phyloP scores from a whole-genome alignment of 1,140 invertebrate genomes.

The Habropoda laboriosa region DNA sequence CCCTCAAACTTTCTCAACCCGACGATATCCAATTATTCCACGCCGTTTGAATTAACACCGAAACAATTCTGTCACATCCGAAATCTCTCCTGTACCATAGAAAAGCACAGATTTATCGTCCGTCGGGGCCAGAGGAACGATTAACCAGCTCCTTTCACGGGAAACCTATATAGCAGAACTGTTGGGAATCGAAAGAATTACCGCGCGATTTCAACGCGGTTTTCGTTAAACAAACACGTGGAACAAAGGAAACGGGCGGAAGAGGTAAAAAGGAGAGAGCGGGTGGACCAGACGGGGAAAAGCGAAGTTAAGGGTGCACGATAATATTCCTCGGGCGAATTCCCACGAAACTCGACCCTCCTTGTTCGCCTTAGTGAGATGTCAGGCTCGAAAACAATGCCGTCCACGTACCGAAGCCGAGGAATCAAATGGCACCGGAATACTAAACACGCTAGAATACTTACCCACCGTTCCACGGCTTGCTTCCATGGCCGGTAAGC shows the following conservation, averaged over 20 bases:
- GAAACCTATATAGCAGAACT: too few relatives aligned
- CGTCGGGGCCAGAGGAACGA: too few relatives aligned
- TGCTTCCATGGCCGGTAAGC: background rate
- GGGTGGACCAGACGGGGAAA: background rate
- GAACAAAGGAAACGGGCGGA: slow-evolving; percentile 10
- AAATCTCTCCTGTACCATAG: too few relatives aligned
- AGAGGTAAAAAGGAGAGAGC: background rate
- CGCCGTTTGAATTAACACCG: too few relatives aligned
- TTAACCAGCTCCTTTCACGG: too few relatives aligned
- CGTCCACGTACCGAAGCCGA: slow-evolving; percentile 65
- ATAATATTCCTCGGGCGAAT: slow-evolving; percentile 68
- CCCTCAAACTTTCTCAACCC: too few relatives aligned
- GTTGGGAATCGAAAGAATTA: slow-evolving; percentile 22
- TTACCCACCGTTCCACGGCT: slow-evolving; percentile 40
- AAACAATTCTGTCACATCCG: too few relatives aligned
- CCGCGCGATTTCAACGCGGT: background rate
- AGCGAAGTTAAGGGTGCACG: slow-evolving; percentile 19
- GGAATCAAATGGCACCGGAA: slow-evolving; percentile 67
- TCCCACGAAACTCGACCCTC: slow-evolving; percentile 60
- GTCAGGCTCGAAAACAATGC: slow-evolving; percentile 69
- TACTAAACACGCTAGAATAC: slow-evolving; percentile 65
- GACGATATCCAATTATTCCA: too few relatives aligned
- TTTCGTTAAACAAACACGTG: slow-evolving; percentile 3
- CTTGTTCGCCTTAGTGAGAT: slow-evolving; percentile 62
- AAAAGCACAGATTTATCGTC: too few relatives aligned